phyloP scores from a whole-genome alignment of 2,113 vertebrate species.

The Gymnorhina tibicen region DNA sequence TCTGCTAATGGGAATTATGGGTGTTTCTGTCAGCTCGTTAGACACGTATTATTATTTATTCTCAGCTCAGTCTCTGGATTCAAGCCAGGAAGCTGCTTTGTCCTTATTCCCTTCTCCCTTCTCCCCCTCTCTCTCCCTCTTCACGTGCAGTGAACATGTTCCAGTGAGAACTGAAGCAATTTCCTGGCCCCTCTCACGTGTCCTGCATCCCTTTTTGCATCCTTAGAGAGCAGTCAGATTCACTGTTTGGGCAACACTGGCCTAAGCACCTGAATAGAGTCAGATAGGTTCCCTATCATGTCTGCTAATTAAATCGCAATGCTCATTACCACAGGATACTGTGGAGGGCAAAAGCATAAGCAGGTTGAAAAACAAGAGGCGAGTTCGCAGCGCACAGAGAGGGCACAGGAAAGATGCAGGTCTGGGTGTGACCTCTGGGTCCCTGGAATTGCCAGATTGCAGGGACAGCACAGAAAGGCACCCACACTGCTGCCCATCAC shows the following conservation, averaged over 20 bases:
- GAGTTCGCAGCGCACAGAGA: background rate
- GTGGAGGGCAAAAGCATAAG: background rate
- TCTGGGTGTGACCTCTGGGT: background rate
- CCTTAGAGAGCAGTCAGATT: background rate
- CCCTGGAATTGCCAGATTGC: background rate
- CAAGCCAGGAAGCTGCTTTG: background rate
- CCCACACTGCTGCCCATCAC: background rate
- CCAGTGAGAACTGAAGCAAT: background rate
- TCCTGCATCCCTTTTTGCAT: background rate
- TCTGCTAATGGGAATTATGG: background rate
- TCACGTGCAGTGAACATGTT: background rate
- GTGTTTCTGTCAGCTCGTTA: background rate
- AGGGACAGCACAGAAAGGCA: background rate
- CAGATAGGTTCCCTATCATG: background rate
- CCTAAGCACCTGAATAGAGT: background rate
- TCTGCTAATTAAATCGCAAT: slow-evolving; percentile 23
- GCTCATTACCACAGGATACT: slow-evolving; percentile 3
- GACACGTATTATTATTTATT: background rate
- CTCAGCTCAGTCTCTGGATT: background rate
- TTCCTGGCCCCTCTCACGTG: background rate
- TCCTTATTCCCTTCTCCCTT: background rate
- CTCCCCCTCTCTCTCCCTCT: background rate
- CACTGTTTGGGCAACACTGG: background rate
- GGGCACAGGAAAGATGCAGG: background rate
- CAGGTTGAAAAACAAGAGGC: background rate